phyloP scores from a whole-genome alignment of 2,113 vertebrate species.

The Tetrax tetrax region DNA sequence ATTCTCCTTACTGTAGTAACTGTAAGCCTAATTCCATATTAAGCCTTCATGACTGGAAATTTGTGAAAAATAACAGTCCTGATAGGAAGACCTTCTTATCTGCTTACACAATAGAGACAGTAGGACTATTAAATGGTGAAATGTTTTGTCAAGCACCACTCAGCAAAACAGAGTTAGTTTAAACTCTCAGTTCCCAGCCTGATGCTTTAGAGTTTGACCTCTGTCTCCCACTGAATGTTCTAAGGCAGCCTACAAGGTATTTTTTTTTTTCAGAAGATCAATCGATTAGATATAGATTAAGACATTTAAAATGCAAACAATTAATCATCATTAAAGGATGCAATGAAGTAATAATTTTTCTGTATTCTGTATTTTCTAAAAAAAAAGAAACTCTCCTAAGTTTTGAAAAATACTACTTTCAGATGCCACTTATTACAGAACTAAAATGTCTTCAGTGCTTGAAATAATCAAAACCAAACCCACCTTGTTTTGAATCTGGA shows the following conservation, averaged over 20 bases:
- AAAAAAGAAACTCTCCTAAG: neutral
- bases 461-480: neutral
- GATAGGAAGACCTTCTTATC: neutral
- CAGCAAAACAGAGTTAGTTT: neutral
- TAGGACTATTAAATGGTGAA: neutral
- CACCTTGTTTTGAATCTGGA: neutral
- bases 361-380: neutral
- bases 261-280: neutral
- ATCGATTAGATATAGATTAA: neutral
- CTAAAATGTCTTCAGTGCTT: neutral
- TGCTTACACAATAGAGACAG: neutral
- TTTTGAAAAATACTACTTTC: neutral
- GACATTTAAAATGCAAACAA: neutral
- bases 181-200: neutral
- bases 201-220: neutral
- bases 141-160: neutral
- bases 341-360: neutral
- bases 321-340: neutral
- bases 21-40: neutral
- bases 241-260: neutral
- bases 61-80: neutral
- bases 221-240: neutral
- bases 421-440: neutral
- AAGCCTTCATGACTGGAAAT: neutral
- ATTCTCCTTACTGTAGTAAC: neutral